These are phyloP conservation scores for Limonius californicus DNA, from an alignment of 1,140 invertebrate species.

Conservation along the genomic window DNA sequence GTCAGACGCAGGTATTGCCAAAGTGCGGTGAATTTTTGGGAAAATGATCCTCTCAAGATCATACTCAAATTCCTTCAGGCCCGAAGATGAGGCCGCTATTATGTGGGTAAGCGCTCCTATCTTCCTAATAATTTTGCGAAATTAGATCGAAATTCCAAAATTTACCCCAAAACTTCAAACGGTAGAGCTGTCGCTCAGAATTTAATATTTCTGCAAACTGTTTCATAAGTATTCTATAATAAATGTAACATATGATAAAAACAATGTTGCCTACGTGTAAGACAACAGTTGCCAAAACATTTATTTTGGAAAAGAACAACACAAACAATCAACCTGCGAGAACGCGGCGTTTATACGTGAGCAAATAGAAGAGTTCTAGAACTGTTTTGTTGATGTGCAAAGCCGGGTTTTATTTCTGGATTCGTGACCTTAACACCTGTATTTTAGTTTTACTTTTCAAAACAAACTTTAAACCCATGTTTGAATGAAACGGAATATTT, in stretches of 20 bases:
- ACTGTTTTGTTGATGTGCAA: neutral
- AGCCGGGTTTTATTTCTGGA: neutral
- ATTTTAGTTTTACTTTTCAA: neutral
- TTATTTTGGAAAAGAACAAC: neutral
- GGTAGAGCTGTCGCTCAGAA: too few relatives aligned
- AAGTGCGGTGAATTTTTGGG: neutral
- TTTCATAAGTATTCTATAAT: neutral
- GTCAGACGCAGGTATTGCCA: neutral
- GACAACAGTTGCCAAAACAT: neutral
- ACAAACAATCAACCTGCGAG: neutral
- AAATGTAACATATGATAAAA: neutral
- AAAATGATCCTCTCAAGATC: neutral
- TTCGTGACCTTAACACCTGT: neutral
- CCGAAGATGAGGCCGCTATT: neutral
- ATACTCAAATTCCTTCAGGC: neutral
- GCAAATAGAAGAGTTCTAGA: neutral
- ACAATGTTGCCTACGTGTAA: neutral
- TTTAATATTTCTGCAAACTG: neutral
- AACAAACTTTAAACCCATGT: neutral
- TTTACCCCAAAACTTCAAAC: too few relatives aligned
- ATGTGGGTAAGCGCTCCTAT: constrained; percentile 5
- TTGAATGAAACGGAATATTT: too few relatives aligned
- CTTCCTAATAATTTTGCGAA: neutral
- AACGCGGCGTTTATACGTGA: neutral
- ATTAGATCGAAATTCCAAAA: neutral